Base-by-base conservation (phyloP, 2,113 vertebrate genomes). In the Macroglossus sobrinus region DNA sequence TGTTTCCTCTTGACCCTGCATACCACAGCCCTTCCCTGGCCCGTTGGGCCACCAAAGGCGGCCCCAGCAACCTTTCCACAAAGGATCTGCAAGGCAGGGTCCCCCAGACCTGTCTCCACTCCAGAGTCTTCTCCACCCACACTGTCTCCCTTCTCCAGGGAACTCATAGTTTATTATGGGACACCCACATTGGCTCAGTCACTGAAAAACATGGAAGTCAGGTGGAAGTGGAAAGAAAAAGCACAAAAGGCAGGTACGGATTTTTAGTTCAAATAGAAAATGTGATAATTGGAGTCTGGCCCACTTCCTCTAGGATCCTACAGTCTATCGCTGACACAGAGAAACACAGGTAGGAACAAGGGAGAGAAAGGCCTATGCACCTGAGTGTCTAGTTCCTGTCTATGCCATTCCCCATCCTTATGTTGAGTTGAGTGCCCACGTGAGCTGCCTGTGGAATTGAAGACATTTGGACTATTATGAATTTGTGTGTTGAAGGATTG, bases 1-100 rank as follows among this genome's bases (percentile, higher is more conserved):
- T 64, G 2, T 50, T 92, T 61, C 88, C 96, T 84, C 59, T 61
- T 14, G 69, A 87, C 75, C 94, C 28, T 66, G 75, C 92, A 95
- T 57, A 87, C 96, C 87, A 86, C 82, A 78, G 92, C 69, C 95
- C 96, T 93, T 94, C 94, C 55, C 93, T 59, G 35, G 72, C 88
- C 53, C 78, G 50, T 19, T 3, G 43, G 72, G 71, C 95, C 96
- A 95, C 97, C 96, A 93, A 14, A 7, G 0, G 15, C 24, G 26
- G 85, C 28, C 64, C 35, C 57, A 43, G 57, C 26, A 71, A 78
- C 4, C 64, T 80, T 30, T 50, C 61, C 75, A 26, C 33, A 53
- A 80, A 94, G 35, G 47, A 43, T 12, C 89, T 40, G 40, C 69
- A 64, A 75, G n/a, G n/a, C 68, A 47, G 35, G 21, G 61, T 40